phyloP scores from a whole-genome alignment of 1,140 invertebrate genomes.

The Vollenhovia emeryi region DNA sequence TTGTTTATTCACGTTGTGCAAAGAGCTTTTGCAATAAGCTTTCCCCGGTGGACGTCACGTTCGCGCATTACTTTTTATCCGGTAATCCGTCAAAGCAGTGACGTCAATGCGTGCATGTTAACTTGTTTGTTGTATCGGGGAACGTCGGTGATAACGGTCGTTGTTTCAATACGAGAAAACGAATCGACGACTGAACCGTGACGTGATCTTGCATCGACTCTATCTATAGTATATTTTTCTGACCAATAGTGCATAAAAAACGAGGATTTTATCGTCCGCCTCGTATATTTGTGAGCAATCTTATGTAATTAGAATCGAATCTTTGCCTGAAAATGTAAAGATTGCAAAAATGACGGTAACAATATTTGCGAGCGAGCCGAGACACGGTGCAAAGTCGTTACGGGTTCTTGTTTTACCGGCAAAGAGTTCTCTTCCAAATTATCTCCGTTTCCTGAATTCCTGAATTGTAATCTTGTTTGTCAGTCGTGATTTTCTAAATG shows the following conservation, averaged over 20 bases:
- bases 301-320: constrained; percentile 20
- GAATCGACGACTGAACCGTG: not conserved
- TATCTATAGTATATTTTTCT: not conserved
- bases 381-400: not conserved
- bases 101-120: constrained; percentile 30
- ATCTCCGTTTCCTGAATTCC: constrained; percentile 3
- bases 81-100: not conserved
- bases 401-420: not conserved
- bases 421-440: not conserved
- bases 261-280: not conserved
- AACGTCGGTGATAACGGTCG: not conserved
- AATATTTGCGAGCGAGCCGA: not conserved
- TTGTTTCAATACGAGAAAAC: not conserved
- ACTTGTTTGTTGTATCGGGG: constrained; percentile 12
- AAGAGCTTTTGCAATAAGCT: not conserved
- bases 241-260: not conserved
- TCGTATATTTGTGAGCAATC: constrained; percentile 1
- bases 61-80: constrained; percentile 1
- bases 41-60: not conserved
- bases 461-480: constrained; percentile 23
- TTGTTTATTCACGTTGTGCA: constrained; percentile 13
- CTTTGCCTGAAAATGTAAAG: constrained; percentile 11
- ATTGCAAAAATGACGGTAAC: not conserved
- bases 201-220: constrained; percentile 1
- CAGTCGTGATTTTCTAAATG: not conserved